Evolutionary conservation across 2,888 invertebrate genomes (phyloP).

Genomic region (Rhimphoctona megacephalus): DNA sequence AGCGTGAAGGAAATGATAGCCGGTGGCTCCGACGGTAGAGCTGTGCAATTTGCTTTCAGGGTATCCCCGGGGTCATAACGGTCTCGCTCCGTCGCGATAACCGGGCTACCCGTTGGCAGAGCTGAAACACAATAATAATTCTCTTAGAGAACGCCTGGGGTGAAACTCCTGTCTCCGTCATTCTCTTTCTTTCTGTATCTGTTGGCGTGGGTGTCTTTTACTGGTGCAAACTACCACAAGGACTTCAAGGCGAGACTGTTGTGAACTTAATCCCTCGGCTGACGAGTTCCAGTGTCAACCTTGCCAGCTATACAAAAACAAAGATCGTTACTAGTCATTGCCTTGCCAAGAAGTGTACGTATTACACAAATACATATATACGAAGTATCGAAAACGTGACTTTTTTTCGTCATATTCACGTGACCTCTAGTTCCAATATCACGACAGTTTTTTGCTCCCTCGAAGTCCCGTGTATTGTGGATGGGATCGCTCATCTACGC

Average conservation of each 20-base stretch:
- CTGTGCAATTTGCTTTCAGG: slow-evolving; percentile 92
- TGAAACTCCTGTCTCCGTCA: slow-evolving; percentile 22
- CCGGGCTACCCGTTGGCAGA: slow-evolving; percentile 89
- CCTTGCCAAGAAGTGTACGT: neutral
- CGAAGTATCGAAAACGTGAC: slow-evolving; percentile 44
- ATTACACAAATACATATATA: neutral
- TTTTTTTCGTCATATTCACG: slow-evolving; percentile 28
- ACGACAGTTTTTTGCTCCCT: slow-evolving; percentile 19
- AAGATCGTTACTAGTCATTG: slow-evolving; percentile 23
- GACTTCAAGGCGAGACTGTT: slow-evolving; percentile 5
- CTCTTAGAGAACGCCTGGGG: slow-evolving; percentile 43
- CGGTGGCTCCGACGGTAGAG: slow-evolving; percentile 91
- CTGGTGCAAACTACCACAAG: neutral
- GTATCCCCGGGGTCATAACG: slow-evolving; percentile 91
- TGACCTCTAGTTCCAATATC: slow-evolving; percentile 24
- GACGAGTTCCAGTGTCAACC: slow-evolving; percentile 19
- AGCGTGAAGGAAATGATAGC: slow-evolving; percentile 91
- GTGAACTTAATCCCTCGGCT: slow-evolving; percentile 30
- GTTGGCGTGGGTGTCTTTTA: neutral
- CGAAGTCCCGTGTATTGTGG: neutral
- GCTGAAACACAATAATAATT: slow-evolving; percentile 87
- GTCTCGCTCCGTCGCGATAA: slow-evolving; percentile 90
- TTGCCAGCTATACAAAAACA: slow-evolving; percentile 28
- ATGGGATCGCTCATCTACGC: neutral
- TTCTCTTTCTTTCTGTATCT: slow-evolving; percentile 6